phyloP scores from a whole-genome alignment of 2,888 invertebrate species.

The Sinhomidia bicolor region DNA sequence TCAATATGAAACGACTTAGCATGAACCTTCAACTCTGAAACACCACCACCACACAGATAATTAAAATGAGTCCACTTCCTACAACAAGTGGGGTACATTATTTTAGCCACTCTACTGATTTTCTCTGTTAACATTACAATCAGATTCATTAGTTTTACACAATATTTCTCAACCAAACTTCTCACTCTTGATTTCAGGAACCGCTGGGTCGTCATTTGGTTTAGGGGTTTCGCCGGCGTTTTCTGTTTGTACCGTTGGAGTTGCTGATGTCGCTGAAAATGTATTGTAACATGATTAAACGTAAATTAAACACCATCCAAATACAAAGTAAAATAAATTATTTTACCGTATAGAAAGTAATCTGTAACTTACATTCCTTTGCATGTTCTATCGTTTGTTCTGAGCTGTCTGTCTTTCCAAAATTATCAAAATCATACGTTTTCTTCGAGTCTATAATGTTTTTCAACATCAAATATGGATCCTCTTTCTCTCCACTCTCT shows the following conservation, averaged over 20 bases:
- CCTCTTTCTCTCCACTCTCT: neutral
- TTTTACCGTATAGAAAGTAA: neutral
- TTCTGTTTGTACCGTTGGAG: neutral
- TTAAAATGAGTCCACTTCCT: neutral
- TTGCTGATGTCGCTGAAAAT: neutral
- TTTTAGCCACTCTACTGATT: neutral
- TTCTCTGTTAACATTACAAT: neutral
- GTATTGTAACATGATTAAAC: neutral
- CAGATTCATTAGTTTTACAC: neutral
- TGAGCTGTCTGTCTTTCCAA: neutral
- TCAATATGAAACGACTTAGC: conserved; percentile 1
- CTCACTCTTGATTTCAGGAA: neutral
- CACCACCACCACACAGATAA: too few species aligned
- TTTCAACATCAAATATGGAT: conserved; percentile 7
- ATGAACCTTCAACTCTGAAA: neutral
- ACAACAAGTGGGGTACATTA: neutral
- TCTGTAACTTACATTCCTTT: neutral
- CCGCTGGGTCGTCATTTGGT: neutral
- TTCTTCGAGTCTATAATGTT: neutral
- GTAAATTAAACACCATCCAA: neutral
- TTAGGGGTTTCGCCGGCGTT: neutral
- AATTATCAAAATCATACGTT: conserved; percentile 36
- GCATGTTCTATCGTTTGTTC: neutral
- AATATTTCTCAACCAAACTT: conserved; percentile 1
- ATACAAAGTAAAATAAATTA: neutral